Percentiles rank a stretch among this genome's conserved stretches.
Conservation (phyloP, 2,888 invertebrate genomes). For the Leptopilina myrica region DNA sequence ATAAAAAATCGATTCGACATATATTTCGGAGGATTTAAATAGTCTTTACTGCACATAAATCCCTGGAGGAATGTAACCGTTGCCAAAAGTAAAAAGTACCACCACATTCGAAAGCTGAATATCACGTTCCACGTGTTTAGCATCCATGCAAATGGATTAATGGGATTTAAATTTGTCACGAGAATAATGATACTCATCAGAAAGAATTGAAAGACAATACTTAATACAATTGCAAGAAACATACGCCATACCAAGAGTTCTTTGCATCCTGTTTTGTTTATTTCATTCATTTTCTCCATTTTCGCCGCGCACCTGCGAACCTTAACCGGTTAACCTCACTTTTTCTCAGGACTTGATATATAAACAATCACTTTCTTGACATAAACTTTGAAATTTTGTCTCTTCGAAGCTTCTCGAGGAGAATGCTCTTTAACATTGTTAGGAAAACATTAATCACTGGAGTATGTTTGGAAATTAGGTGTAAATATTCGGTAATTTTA, state of each 20-base stretch:
- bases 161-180: slow-evolving; percentile 80
- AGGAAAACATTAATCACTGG: not conserved
- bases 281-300: slow-evolving; percentile 30
- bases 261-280: slow-evolving; percentile 73
- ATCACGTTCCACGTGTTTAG: slow-evolving; percentile 80
- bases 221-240: slow-evolving; percentile 80
- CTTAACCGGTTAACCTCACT: slow-evolving; percentile 31
- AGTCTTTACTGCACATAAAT: slow-evolving; percentile 84
- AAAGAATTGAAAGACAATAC: slow-evolving; percentile 76
- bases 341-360: not conserved
- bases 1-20: slow-evolving; percentile 83
- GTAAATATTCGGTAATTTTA: not conserved
- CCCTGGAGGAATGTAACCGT: slow-evolving; percentile 84
- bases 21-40: slow-evolving; percentile 81
- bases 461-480: not conserved
- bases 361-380: not conserved
- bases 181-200: slow-evolving; percentile 69
- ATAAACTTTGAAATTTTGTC: not conserved
- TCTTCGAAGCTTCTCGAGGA: too few relatives aligned
- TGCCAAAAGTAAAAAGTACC: slow-evolving; percentile 82
- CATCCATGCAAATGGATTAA: slow-evolving; percentile 84
- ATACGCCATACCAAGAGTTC: slow-evolving; percentile 80
- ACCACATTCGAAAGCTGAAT: slow-evolving; percentile 81
- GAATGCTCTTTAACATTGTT: not conserved
- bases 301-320: not conserved